Evolutionary conservation across 2,113 vertebrate genomes (phyloP).

Genomic region (Python bivittatus): DNA sequence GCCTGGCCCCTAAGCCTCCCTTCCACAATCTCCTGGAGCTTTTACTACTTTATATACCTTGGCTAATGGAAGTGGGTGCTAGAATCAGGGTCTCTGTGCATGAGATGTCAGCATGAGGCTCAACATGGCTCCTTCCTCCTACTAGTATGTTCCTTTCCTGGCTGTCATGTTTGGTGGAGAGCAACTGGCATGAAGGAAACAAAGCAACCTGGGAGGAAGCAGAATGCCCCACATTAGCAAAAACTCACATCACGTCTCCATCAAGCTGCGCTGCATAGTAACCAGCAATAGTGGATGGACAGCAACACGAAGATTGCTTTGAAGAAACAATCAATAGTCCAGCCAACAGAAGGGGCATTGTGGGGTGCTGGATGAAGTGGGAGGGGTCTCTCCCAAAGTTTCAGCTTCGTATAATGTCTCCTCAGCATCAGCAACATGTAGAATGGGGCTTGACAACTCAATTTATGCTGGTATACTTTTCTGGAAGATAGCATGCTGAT

Average conservation of each 20-base stretch:
- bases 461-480: background rate
- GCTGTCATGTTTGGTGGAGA: background rate
- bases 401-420: no score
- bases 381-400: no score
- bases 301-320: no score
- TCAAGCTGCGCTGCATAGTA: no score
- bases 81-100: background rate
- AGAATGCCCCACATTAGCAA: background rate
- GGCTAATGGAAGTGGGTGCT: background rate
- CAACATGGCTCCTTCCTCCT: background rate
- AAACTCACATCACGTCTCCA: no score
- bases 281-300: no score
- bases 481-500: background rate
- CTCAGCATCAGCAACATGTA: background rate
- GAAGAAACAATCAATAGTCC: no score
- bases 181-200: background rate
- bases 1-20: background rate
- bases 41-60: background rate
- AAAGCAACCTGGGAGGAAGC: background rate
- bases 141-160: background rate
- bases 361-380: no score
- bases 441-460: background rate
- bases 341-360: no score
- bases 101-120: background rate
- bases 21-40: background rate